Base-by-base conservation (phyloP, 1,140 invertebrate species). In the Holotrichia oblita region DNA sequence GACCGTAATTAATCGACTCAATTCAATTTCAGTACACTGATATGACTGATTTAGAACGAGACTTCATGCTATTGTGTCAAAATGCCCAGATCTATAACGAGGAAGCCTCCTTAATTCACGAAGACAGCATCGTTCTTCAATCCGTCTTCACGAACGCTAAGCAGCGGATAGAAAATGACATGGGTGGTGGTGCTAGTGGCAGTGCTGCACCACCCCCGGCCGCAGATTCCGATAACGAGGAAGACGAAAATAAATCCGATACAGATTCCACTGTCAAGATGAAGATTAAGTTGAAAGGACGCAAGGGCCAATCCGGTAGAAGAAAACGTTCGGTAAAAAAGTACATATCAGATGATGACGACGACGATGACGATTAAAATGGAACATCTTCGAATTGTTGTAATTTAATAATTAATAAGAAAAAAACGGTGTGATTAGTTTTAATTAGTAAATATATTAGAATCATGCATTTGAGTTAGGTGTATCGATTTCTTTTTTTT, bases 21-120 rank as follows among this genome's bases (percentile, higher is more conserved):
- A n/a, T 76, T 72, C 75, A 78, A 83, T 87, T 87, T 79, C 87
- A 95, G 91, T 98, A 98, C 85, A 88, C 90, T 6, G 94, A 94
- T 82, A 90, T 99, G 80, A 93, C 96, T 80, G 97, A 99, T 79
- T 87, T 99, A 40, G 96, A 98, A 85, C 92, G 93, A 77, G 98
- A 99, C 87, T 97, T 99, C 81, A 94, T 95, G 90, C 93, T 98
- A 75, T 86, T 99, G 41, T 99, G 98, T 85, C 94, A 95, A 82
- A 99, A 99, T 89, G 98, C 98, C 7, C 96, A 99, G 88, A 94
- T 93, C 17, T 99, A 99, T 88, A 99, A 99, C 85, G 95, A 98
- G 84, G 98, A 99, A 87, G 93, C 93, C 12, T 99, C 97, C 0
- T 88, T 98, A 6, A 99, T 99, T 82, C 97, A 98, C 87, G 95